A percentile compares a stretch with the other conserved stretches of the same genome.
Conservation (phyloP, 2,113 vertebrate genomes). For the Antidorcas marsupialis region DNA sequence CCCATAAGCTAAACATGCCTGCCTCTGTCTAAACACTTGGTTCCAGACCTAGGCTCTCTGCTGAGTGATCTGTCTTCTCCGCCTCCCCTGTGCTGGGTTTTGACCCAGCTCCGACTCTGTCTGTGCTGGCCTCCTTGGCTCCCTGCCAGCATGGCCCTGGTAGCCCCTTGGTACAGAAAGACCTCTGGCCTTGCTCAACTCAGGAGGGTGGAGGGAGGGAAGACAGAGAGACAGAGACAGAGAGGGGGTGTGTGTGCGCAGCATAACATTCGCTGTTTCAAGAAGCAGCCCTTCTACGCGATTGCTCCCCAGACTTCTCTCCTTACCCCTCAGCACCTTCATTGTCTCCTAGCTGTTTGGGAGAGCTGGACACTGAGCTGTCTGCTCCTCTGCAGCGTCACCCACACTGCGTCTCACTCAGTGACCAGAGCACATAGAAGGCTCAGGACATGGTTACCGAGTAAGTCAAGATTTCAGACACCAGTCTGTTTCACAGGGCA, state of each 20-base stretch:
- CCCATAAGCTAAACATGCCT: constrained; percentile 51
- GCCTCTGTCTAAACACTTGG: constrained; percentile 74
- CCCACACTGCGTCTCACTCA: not conserved
- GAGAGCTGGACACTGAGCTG: not conserved
- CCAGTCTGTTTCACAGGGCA: not conserved
- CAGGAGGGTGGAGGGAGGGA: no score
- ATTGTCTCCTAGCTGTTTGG: not conserved
- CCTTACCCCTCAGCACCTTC: not conserved
- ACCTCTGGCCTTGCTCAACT: not conserved
- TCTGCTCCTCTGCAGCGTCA: not conserved
- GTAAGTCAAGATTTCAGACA: not conserved
- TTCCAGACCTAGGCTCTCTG: constrained; percentile 63
- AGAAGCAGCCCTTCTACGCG: not conserved
- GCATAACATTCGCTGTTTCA: not conserved
- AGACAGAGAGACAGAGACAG: not conserved
- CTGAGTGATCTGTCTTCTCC: constrained; percentile 49
- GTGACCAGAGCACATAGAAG: not conserved
- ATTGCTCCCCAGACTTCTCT: not conserved
- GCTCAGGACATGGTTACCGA: not conserved
- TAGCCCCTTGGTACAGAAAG: not conserved
- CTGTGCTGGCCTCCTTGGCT: not conserved
- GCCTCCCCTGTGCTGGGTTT: not conserved
- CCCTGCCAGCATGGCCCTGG: not conserved
- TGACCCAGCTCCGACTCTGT: not conserved
- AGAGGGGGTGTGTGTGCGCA: not conserved